A percentile compares a stretch with the other conserved stretches of the same genome.
Conservation (phyloP, 1,140 invertebrate species). For the Drosophila ananassae region DNA sequence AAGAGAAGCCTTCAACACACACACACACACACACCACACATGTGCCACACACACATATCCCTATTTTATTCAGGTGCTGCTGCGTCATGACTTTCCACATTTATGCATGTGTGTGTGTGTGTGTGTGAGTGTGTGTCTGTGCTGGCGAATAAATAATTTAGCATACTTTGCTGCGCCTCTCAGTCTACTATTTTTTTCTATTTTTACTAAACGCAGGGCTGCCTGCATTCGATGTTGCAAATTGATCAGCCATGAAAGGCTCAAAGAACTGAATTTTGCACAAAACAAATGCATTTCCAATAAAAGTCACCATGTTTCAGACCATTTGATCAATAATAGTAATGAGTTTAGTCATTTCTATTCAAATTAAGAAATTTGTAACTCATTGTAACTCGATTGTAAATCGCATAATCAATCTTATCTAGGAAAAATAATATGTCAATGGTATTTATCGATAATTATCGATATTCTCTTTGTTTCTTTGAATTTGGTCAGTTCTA, state of each 20-base stretch:
- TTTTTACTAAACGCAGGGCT: not conserved
- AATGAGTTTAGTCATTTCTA: no score
- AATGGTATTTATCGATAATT: no score
- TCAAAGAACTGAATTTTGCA: no score
- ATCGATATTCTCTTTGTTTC: no score
- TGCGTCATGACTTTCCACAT: conserved; percentile 14
- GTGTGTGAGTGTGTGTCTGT: not conserved
- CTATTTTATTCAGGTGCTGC: conserved; percentile 12
- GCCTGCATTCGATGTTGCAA: not conserved
- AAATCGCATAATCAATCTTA: no score
- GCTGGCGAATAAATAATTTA: conserved; percentile 44
- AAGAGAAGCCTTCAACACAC: conserved; percentile 23
- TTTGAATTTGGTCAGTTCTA: no score
- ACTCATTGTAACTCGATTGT: no score
- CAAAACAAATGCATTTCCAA: not conserved
- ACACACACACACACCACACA: not conserved
- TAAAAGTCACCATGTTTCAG: not conserved
- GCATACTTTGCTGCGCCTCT: conserved; percentile 47
- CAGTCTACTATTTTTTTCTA: conserved; percentile 1
- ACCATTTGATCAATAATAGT: no score
- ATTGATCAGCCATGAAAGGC: no score
- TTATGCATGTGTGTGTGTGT: conserved; percentile 2
- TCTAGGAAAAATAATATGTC: no score
- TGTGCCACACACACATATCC: not conserved
- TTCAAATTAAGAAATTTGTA: no score